Percentiles rank a stretch among this genome's conserved stretches.
These are phyloP conservation scores for Norana najaformis DNA, from an alignment of 2,888 invertebrate species.

Conservation along the genomic window DNA sequence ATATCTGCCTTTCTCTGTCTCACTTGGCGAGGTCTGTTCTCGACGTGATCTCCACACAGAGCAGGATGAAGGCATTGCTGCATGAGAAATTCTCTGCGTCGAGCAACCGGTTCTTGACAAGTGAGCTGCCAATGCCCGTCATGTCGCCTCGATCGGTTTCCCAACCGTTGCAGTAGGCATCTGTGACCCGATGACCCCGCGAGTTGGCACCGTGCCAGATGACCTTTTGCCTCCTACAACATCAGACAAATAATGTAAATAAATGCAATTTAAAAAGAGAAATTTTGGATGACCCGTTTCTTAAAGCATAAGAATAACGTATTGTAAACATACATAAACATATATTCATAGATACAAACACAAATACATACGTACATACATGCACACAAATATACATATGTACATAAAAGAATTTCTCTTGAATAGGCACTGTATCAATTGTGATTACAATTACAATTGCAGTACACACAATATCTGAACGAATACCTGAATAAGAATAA, in stretches of 20 bases:
- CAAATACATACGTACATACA: too few relatives aligned
- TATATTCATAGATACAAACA: too few relatives aligned
- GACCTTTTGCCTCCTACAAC: constrained; percentile 79
- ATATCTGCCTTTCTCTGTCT: too few relatives aligned
- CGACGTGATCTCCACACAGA: constrained; percentile 77
- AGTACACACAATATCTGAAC: too few relatives aligned
- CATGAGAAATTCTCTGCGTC: constrained; percentile 81
- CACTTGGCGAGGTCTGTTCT: constrained; percentile 9
- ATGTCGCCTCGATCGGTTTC: constrained; percentile 75
- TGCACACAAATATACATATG: too few relatives aligned
- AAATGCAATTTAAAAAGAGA: not conserved
- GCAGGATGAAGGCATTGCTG: constrained; percentile 82
- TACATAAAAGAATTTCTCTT: too few relatives aligned
- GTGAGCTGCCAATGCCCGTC: constrained; percentile 80
- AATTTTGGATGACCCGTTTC: not conserved
- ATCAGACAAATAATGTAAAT: too few relatives aligned
- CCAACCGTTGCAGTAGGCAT: constrained; percentile 90
- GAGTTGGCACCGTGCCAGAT: constrained; percentile 92
- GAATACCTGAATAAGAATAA: too few relatives aligned
- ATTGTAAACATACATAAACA: too few relatives aligned
- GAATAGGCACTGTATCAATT: too few relatives aligned
- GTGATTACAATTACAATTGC: too few relatives aligned
- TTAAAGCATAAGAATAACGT: too few relatives aligned
- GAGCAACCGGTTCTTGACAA: constrained; percentile 75
- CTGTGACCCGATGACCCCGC: constrained; percentile 81